Evolutionary conservation across 2,797 vertebrate species (phyloP), one percentile per base, ranked within the genome.

Genomic region (Smutsia temminckii): DNA sequence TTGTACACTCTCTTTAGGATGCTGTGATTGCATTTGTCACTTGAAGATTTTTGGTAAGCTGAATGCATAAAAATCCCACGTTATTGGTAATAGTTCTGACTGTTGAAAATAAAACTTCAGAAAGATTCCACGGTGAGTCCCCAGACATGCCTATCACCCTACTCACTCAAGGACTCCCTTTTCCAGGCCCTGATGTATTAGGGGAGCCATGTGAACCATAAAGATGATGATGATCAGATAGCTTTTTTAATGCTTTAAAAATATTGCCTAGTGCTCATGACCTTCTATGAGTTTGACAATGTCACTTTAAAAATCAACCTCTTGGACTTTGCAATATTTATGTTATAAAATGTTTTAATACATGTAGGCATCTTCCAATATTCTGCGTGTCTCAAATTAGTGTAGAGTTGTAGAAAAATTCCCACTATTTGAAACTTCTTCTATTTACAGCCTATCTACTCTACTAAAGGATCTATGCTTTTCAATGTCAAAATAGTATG

Each of bases 271-370:
- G 37, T n/a, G 34, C 6, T 75, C 12, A 16, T 4, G 57, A 8
- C 14, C 37, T 34, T 57, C 49, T 68, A 4, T n/a, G 40, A 57
- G 53, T 59, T 34, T 68, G 51, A 87, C 23, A 59, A 57, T 40
- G 69, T 57, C 29, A 85, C 4, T 86, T 61, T 37, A 69, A 79
- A 90, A 87, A 75, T 40, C n/a, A 74, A 59, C 6, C 49, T 64
- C 37, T 79, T 40, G n/a, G 69, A 21, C 32, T 87, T 80, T 34
- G 1, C 27, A 46, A 53, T 63, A 69, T 77, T 87, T 84, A 34
- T 80, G 92, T 72, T 42, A 42, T 46, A 72, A 92, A 85, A 69
- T 75, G 32, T 87, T 86, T 89, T 61, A 84, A 57, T n/a, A 75
- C 53, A 55, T 74, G 2, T 8, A 83, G 12, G 55, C 3, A 32